phyloP scores from a whole-genome alignment of 1,140 invertebrate genomes.

The Bathynomus jamesi region DNA sequence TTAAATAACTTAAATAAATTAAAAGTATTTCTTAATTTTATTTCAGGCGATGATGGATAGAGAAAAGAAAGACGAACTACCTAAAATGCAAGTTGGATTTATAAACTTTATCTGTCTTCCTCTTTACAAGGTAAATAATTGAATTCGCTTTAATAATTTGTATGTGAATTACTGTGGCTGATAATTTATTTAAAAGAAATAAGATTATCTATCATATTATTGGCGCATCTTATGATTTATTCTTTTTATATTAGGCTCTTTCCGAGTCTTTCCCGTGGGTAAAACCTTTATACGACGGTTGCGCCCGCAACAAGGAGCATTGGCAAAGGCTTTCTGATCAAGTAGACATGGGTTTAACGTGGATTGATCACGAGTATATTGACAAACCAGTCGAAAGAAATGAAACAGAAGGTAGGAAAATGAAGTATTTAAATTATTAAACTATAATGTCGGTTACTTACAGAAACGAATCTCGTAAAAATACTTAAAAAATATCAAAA shows the following conservation, averaged over 20 bases:
- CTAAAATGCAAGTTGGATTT: constrained; percentile 95
- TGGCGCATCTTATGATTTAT: no score
- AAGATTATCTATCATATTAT: no score
- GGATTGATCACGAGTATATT: constrained; percentile 86
- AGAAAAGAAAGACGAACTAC: constrained; percentile 87
- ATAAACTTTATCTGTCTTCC: constrained; percentile 92
- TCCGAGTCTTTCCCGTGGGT: constrained; percentile 87
- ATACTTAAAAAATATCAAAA: no score
- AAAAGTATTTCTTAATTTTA: no score
- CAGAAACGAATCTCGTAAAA: no score
- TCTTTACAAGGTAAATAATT: constrained; percentile 67
- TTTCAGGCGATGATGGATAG: constrained; percentile 71
- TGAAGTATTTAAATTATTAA: no score
- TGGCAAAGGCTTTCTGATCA: constrained; percentile 84
- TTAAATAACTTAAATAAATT: no score
- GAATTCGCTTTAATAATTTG: no score
- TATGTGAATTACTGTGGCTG: no score
- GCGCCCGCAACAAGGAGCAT: constrained; percentile 69
- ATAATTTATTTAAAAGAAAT: no score
- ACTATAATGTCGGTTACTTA: no score
- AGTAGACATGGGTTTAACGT: constrained; percentile 86
- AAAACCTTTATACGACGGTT: constrained; percentile 77
- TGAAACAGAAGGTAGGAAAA: constrained; percentile 24
- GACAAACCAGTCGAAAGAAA: constrained; percentile 68
- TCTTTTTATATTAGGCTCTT: constrained; percentile 51